These are phyloP conservation scores for Chironomus riparius DNA, from an alignment of 2,888 invertebrate genomes.

Conservation along the genomic window DNA sequence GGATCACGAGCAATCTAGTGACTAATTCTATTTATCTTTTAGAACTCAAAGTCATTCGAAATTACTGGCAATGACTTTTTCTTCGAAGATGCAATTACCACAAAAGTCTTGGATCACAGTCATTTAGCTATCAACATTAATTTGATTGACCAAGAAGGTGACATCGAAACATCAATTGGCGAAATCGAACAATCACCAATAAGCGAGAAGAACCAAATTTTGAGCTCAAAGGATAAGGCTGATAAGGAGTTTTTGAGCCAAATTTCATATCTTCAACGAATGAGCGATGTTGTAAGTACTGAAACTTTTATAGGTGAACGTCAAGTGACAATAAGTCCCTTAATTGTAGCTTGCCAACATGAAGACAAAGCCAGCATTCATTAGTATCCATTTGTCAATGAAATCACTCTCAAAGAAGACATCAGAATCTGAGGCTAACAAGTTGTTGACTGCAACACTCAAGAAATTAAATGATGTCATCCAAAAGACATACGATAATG, in stretches of 20 bases:
- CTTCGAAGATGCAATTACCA: slow-evolving; percentile 49
- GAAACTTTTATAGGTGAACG: background rate
- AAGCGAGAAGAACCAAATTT: slow-evolving; percentile 27
- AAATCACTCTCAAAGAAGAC: slow-evolving; percentile 37
- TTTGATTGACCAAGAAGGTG: slow-evolving; percentile 39
- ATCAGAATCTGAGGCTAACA: slow-evolving; percentile 36
- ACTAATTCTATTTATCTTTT: slow-evolving; percentile 30
- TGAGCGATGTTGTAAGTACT: background rate
- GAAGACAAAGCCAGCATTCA: slow-evolving; percentile 34
- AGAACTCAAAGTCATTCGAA: slow-evolving; percentile 49
- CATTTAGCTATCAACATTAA: slow-evolving; percentile 56
- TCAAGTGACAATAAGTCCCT: background rate
- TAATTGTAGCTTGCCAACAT: slow-evolving; percentile 28
- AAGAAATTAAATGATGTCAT: slow-evolving; percentile 48
- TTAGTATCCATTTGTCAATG: slow-evolving; percentile 35
- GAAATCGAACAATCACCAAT: slow-evolving; percentile 33
- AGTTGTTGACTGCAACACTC: slow-evolving; percentile 41
- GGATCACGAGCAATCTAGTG: background rate
- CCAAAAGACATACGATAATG: slow-evolving; percentile 48
- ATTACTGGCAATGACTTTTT: slow-evolving; percentile 61
- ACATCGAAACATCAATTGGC: slow-evolving; percentile 32
- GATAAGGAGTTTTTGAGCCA: slow-evolving; percentile 38
- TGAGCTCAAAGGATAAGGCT: slow-evolving; percentile 37
- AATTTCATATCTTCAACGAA: slow-evolving; percentile 30
- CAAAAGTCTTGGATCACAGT: slow-evolving; percentile 50